phyloP scores from a whole-genome alignment of 2,113 vertebrate genomes.

The Thamnophis sirtalis region DNA sequence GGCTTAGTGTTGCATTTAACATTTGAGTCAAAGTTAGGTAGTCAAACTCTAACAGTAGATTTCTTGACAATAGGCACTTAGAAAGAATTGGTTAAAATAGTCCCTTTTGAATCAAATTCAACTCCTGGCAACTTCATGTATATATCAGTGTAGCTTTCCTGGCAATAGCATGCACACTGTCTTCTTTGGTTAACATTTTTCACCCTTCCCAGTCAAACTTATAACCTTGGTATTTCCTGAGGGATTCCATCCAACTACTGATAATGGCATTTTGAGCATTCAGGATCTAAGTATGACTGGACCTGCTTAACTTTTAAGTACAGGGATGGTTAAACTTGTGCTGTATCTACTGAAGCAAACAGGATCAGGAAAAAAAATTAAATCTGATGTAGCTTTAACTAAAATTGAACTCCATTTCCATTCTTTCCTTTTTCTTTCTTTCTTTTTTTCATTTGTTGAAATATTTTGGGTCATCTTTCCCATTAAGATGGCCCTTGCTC shows the following conservation, averaged over 20 bases:
- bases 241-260: neutral
- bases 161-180: neutral
- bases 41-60: neutral
- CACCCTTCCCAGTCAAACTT: neutral
- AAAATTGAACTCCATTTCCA: neutral
- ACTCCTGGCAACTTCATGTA: neutral
- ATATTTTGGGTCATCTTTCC: neutral
- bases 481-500: neutral
- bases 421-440: neutral
- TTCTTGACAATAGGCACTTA: neutral
- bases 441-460: neutral
- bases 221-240: neutral
- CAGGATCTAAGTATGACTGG: neutral
- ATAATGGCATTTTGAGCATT: too few relatives aligned
- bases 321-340: neutral
- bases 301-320: neutral
- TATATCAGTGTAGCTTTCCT: neutral
- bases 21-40: neutral
- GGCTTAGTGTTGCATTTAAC: neutral
- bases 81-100: neutral
- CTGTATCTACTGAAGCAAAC: neutral
- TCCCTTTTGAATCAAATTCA: neutral
- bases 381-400: neutral
- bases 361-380: neutral
- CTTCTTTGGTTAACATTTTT: neutral